Percentiles rank a stretch among this genome's conserved stretches.
These are phyloP conservation scores for Mormyrus iriodes DNA, from an alignment of 2,113 vertebrate species.

Conservation along the genomic window DNA sequence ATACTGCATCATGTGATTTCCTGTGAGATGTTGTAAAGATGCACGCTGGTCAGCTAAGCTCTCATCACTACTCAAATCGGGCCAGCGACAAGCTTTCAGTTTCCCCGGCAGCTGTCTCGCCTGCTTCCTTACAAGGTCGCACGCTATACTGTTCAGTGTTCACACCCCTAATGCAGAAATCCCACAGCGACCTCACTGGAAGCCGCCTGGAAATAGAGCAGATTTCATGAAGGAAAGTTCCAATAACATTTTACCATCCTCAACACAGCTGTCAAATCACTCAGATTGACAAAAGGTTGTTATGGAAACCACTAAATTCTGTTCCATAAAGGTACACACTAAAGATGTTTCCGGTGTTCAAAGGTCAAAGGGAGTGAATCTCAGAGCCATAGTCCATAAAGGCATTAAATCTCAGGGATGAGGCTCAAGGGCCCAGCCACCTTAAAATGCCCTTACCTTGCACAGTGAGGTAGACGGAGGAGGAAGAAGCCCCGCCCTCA, in stretches of 20 bases:
- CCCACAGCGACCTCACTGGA: neutral
- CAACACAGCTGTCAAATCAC: neutral
- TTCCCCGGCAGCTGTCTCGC: too few species aligned
- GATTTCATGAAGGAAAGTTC: neutral
- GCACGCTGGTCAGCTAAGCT: neutral
- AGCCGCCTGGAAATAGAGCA: neutral
- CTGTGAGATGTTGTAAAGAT: neutral
- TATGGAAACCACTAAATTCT: neutral
- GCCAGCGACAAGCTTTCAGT: neutral
- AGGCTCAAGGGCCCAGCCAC: neutral
- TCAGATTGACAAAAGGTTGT: neutral
- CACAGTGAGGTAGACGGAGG: constrained; percentile 71
- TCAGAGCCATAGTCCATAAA: neutral
- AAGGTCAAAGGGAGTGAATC: neutral
- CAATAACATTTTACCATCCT: neutral
- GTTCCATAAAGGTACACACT: neutral
- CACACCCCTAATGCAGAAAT: neutral
- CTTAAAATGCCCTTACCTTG: constrained; percentile 68
- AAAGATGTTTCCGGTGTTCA: neutral
- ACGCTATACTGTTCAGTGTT: neutral
- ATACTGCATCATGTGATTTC: constrained; percentile 36
- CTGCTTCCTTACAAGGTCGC: neutral
- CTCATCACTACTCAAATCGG: neutral
- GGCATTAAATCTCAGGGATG: neutral
- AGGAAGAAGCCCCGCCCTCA: constrained; percentile 68